Evolutionary conservation across 2,888 invertebrate species (phyloP), one percentile per base, ranked within the genome.

Genomic region (Oscheius sp.): DNA sequence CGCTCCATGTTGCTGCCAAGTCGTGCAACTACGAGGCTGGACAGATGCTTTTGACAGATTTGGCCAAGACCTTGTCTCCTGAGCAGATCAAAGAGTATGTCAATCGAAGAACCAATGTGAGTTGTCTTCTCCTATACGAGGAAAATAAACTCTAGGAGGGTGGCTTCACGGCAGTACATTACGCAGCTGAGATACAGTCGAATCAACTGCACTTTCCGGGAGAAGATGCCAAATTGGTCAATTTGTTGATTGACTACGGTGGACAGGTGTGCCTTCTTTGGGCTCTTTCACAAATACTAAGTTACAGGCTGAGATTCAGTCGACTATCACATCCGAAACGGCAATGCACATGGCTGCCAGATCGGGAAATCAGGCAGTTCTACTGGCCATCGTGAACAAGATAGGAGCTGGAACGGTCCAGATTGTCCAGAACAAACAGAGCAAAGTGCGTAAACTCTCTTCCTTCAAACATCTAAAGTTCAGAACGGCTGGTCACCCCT

Each of bases 291-390:
- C 10, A 35, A 10, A 42, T 2, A 9, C 35, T 60, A 21, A 42
- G 7, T 50, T 51, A 47, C 29, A 80, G 79, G 82, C 81, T 9
- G 84, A 84, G 42, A 78, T 80, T 33, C 83, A 83, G 57, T 81
- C 84, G 0, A 58, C 89, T 4, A 93, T 94, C 90, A 94, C 94
- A 21, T 93, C 94, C 84, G 98, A 99, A 91, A 96, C 97, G 0
- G 95, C 96, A 0, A 94, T 99, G 87, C 99, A 99, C 90, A 94
- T 95, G 89, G 95, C 96, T 86, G 96, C 98, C 1, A 92, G 94
- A 32, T 94, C 95, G 4, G 99, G 99, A 29, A 88, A 88, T 76
- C 96, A 96, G 89, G 96, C 96, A 85, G 94, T 98, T 5, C 92
- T 99, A 85, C 93, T 93, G 85, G 97, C 97, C 90, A 96, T 99